A percentile compares a stretch with the other conserved stretches of the same genome.
These are phyloP conservation scores for Menura novaehollandiae DNA, from an alignment of 2,113 vertebrate species.

Conservation along the genomic window DNA sequence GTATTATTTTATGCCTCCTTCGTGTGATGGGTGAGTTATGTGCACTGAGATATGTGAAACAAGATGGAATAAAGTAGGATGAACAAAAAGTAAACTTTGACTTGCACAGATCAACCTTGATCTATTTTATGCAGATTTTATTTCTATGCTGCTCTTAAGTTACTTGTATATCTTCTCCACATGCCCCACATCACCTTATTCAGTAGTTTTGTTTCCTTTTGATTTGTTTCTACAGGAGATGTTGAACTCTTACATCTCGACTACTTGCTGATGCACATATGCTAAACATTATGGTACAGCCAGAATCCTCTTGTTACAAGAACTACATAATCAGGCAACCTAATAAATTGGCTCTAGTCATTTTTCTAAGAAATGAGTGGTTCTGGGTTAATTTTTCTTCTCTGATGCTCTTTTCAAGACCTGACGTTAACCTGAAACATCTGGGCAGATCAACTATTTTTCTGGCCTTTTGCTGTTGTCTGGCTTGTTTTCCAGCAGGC, in stretches of 20 bases:
- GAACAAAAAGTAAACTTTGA: neutral
- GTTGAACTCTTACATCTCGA: neutral
- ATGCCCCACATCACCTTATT: neutral
- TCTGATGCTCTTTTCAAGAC: neutral
- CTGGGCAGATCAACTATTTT: neutral
- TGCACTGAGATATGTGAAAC: accelerated
- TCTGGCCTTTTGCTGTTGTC: neutral
- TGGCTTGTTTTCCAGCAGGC: neutral
- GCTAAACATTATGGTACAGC: neutral
- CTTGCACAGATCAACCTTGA: neutral
- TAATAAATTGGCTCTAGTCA: neutral
- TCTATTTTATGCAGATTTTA: neutral
- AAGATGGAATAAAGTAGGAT: neutral
- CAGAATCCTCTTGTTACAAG: neutral
- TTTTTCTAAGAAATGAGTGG: neutral
- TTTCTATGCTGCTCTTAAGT: neutral
- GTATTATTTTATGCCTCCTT: neutral
- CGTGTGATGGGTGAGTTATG: accelerated
- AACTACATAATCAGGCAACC: neutral
- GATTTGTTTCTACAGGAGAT: neutral
- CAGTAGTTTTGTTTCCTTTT: neutral
- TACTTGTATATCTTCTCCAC: neutral
- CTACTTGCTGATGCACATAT: neutral
- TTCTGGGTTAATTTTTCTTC: neutral
- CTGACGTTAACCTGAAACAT: neutral